phyloP scores from a whole-genome alignment of 2,797 vertebrate species.

The Thamnophis elegans region DNA sequence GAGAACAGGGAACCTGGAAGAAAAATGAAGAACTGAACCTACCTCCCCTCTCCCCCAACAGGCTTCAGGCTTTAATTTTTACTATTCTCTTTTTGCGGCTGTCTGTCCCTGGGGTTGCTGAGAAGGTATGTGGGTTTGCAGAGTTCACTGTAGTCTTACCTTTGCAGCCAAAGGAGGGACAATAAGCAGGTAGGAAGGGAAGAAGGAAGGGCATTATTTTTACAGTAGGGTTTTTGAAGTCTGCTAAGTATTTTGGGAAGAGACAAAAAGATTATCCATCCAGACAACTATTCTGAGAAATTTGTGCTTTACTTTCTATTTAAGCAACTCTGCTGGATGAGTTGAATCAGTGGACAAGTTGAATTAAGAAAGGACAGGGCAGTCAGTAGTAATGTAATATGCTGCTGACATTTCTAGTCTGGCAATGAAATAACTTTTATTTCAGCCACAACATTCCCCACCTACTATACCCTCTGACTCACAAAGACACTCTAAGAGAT shows the following conservation, averaged over 20 bases:
- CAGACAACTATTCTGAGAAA: neutral
- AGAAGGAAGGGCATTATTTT: neutral
- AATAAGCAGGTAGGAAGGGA: constrained; percentile 31
- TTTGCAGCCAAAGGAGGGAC: constrained; percentile 43
- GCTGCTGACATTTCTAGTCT: constrained; percentile 60
- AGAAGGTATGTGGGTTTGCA: neutral
- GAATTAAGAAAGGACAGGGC: constrained; percentile 7
- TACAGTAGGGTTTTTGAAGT: constrained; percentile 22
- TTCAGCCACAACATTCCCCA: constrained; percentile 62
- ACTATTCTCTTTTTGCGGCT: neutral
- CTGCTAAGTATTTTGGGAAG: constrained; percentile 24
- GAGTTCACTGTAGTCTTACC: constrained; percentile 44
- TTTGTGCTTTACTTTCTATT: neutral
- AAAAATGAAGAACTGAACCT: neutral
- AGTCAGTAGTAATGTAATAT: constrained; percentile 63
- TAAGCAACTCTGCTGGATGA: constrained; percentile 25
- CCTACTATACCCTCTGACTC: constrained; percentile 26
- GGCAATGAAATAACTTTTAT: constrained; percentile 53
- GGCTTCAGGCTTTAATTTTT: neutral
- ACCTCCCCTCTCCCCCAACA: neutral
- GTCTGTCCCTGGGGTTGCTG: neutral
- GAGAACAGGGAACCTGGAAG: neutral
- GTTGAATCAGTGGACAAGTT: neutral
- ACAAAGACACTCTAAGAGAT: constrained; percentile 20
- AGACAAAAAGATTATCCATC: neutral